Conservation (phyloP, 2,113 vertebrate genomes). For the Symphodus melops region DNA sequence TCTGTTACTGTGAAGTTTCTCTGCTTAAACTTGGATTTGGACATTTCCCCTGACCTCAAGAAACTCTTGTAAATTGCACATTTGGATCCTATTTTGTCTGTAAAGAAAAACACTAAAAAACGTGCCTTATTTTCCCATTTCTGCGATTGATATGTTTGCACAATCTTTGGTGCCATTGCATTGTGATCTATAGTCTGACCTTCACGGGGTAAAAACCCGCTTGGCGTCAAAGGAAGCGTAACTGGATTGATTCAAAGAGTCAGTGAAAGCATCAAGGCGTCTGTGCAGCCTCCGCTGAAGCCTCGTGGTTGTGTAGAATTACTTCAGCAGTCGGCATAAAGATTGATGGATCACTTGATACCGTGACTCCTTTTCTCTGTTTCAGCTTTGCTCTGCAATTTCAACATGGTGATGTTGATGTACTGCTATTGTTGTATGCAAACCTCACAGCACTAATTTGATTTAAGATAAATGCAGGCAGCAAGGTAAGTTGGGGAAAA, state of each 20-base stretch:
- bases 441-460: conserved; percentile 75
- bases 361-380: conserved; percentile 31
- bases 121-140: neutral
- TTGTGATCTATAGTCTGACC: conserved; percentile 9
- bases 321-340: conserved; percentile 11
- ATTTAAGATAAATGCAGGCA: conserved; percentile 5
- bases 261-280: conserved; percentile 9
- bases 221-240: conserved; percentile 19
- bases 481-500: neutral
- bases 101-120: too few species aligned
- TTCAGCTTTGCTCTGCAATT: conserved; percentile 59
- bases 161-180: too few species aligned
- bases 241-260: conserved; percentile 23
- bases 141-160: neutral
- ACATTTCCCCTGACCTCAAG: too few species aligned
- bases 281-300: conserved; percentile 33
- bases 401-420: conserved; percentile 84
- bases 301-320: conserved; percentile 52
- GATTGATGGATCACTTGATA: conserved; percentile 57
- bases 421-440: conserved; percentile 75
- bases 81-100: too few species aligned
- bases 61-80: too few species aligned
- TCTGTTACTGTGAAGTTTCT: neutral
- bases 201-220: neutral
- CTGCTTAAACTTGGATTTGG: too few species aligned